Conservation (phyloP, 2,797 vertebrate species). For the Enoplosus armatus region DNA sequence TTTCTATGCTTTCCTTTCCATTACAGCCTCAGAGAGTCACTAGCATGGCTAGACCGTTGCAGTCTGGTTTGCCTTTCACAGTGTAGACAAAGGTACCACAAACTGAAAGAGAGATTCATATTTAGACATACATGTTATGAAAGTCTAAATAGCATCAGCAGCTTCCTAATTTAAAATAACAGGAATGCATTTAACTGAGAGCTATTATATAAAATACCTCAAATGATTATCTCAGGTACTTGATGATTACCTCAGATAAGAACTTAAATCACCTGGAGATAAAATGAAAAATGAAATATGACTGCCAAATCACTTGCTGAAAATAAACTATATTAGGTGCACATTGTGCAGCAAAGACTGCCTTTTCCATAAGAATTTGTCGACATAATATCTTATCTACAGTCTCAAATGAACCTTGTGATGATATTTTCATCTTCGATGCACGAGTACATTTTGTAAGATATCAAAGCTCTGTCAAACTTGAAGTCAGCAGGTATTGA, state of each 20-base stretch:
- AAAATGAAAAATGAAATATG: slow-evolving; percentile 35
- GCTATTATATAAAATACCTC: slow-evolving; percentile 16
- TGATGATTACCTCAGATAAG: slow-evolving; percentile 49
- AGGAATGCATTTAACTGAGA: slow-evolving; percentile 1
- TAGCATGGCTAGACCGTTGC: neutral
- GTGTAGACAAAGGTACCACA: neutral
- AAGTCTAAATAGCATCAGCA: slow-evolving; percentile 12
- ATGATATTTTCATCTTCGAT: slow-evolving; percentile 13
- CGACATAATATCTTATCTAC: slow-evolving; percentile 16
- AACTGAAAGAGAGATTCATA: slow-evolving; percentile 20
- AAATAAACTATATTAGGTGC: slow-evolving; percentile 21
- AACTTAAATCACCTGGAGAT: slow-evolving; percentile 36
- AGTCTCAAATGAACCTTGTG: slow-evolving; percentile 27
- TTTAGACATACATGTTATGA: slow-evolving; percentile 9
- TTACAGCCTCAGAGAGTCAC: neutral
- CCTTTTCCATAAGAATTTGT: slow-evolving; percentile 10
- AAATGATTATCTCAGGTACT: slow-evolving; percentile 33
- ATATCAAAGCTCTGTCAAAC: slow-evolving; percentile 15
- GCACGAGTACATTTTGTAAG: slow-evolving; percentile 3
- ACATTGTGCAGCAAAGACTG: neutral
- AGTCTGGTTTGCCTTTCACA: neutral
- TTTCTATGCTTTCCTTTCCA: neutral
- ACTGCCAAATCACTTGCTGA: slow-evolving; percentile 31
- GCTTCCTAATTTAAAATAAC: slow-evolving; percentile 31
- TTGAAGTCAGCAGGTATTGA: neutral